phyloP scores from a whole-genome alignment of 2,888 invertebrate genomes.

The Globia sparganii region DNA sequence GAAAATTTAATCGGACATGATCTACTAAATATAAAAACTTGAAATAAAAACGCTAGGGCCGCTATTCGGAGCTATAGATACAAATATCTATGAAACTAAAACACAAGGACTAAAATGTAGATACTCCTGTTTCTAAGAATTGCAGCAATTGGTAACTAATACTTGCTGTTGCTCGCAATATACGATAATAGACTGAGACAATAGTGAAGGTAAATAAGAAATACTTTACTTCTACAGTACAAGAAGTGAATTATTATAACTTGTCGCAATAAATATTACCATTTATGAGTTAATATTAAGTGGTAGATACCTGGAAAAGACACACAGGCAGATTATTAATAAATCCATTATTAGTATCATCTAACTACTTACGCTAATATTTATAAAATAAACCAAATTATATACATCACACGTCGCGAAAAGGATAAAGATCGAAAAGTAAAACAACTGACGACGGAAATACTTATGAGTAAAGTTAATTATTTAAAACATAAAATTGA shows the following conservation, averaged over 20 bases:
- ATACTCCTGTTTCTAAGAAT: constrained; percentile 82
- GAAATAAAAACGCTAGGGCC: constrained; percentile 83
- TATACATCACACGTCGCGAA: constrained; percentile 19
- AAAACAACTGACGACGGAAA: constrained; percentile 6
- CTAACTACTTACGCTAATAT: constrained; percentile 52
- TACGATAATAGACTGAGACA: constrained; percentile 77
- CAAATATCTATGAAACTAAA: constrained; percentile 83
- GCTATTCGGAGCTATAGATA: constrained; percentile 84
- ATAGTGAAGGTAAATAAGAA: constrained; percentile 80
- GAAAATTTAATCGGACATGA: constrained; percentile 74
- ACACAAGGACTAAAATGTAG: constrained; percentile 78
- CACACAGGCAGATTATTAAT: constrained; percentile 69
- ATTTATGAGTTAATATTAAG: constrained; percentile 73
- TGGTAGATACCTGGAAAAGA: constrained; percentile 83
- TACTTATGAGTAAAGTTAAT: neutral
- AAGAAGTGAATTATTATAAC: constrained; percentile 76
- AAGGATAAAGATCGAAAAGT: neutral
- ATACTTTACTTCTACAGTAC: constrained; percentile 75
- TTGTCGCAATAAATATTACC: constrained; percentile 77
- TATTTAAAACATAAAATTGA: constrained; percentile 1
- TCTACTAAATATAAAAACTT: constrained; percentile 80
- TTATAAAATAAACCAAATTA: constrained; percentile 38
- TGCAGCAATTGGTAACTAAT: constrained; percentile 82
- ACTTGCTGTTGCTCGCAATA: constrained; percentile 75
- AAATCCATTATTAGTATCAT: constrained; percentile 34